phyloP scores from a whole-genome alignment of 2,113 vertebrate species.

The Rhinopomastus cyanomelas region DNA sequence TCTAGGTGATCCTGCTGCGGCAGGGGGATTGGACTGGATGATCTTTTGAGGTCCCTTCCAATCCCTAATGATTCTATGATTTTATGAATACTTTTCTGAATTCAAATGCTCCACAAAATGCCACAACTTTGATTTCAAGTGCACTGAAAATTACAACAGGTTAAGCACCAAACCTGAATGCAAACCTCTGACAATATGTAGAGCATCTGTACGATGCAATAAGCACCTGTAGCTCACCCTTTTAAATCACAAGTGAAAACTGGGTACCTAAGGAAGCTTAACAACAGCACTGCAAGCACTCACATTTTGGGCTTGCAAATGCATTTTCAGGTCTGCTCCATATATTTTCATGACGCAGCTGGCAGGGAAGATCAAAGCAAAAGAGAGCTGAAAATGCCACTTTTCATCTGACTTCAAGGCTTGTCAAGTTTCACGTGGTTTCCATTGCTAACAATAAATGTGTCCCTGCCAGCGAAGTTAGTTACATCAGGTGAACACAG shows the following conservation, averaged over 20 bases:
- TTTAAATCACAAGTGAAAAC: not conserved
- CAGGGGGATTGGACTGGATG: too few species aligned
- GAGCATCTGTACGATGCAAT: not conserved
- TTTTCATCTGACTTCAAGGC: not conserved
- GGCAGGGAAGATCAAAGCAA: not conserved
- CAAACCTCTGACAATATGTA: accelerated
- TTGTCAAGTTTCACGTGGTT: not conserved
- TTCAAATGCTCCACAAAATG: not conserved
- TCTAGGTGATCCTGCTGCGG: too few species aligned
- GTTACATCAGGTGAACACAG: not conserved
- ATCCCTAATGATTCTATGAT: too few species aligned
- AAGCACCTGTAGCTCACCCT: not conserved
- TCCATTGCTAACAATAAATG: not conserved
- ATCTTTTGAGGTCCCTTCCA: too few species aligned
- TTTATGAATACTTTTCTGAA: not conserved
- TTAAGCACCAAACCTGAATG: not conserved
- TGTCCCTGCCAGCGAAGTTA: not conserved
- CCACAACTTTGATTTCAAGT: not conserved
- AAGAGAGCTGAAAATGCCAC: not conserved
- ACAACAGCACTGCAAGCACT: not conserved
- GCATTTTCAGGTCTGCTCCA: not conserved
- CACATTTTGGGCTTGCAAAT: not conserved
- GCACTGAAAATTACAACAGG: not conserved
- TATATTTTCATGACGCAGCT: not conserved
- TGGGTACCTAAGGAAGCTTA: not conserved